Conservation (phyloP, 2,113 vertebrate genomes). For the Thamnaconus septentrionalis region DNA sequence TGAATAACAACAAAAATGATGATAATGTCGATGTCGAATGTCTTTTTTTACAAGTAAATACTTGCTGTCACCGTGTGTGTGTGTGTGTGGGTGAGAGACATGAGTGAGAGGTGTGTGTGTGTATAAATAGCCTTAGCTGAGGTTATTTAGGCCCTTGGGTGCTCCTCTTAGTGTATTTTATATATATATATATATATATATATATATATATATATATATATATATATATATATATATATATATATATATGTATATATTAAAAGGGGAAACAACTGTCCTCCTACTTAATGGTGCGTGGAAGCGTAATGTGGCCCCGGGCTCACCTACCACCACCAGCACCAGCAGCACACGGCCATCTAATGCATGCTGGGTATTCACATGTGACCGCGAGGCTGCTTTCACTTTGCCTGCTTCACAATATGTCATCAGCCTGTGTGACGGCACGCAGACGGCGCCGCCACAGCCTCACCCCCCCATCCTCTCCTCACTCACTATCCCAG, state of each 20-base stretch:
- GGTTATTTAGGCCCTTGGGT: constrained; percentile 73
- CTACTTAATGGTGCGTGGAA: constrained; percentile 72
- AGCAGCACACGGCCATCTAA: constrained; percentile 69
- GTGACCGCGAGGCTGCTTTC: constrained; percentile 45
- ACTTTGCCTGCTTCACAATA: constrained; percentile 26
- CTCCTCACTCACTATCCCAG: too few relatives aligned
- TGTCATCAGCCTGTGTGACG: constrained; percentile 36
- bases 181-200: too few relatives aligned
- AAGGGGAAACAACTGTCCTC: constrained; percentile 71
- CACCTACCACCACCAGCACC: constrained; percentile 63
- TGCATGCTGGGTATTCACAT: constrained; percentile 80
- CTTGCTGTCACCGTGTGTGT: too few relatives aligned
- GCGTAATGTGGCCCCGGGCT: constrained; percentile 73
- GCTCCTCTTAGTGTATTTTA: constrained; percentile 26
- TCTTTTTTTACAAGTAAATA: too few relatives aligned
- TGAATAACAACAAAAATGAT: too few relatives aligned
- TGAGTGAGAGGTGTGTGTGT: constrained; percentile 2
- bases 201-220: too few relatives aligned
- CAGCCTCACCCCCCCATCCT: too few relatives aligned
- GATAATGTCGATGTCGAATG: too few relatives aligned
- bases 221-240: too few relatives aligned
- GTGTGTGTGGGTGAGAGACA: too few relatives aligned
- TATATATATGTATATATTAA: constrained; percentile 21
- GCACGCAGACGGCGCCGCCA: neutral
- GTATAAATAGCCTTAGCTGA: constrained; percentile 74